Percentiles rank a stretch among this genome's conserved stretches.
phyloP scores from a whole-genome alignment of 2,888 invertebrate genomes.

The Idaea biselata region DNA sequence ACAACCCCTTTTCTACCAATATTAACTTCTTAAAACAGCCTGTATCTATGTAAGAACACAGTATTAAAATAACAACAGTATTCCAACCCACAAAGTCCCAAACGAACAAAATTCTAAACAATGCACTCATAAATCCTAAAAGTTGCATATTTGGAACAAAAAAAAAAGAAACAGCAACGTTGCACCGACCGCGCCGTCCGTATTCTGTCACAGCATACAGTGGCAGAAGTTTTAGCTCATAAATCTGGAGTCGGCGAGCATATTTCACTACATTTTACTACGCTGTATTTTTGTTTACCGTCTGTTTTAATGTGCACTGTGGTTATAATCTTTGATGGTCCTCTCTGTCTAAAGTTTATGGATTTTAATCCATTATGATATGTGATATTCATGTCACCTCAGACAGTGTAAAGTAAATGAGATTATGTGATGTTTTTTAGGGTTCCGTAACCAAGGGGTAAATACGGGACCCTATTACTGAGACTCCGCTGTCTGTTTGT shows the following conservation, averaged over 20 bases:
- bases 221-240: constrained; percentile 11
- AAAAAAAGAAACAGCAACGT: constrained; percentile 11
- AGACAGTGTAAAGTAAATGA: background rate
- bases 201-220: background rate
- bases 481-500: too few species aligned
- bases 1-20: too few species aligned
- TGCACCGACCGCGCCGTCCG: background rate
- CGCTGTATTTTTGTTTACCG: constrained; percentile 26
- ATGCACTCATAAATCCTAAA: constrained; percentile 13
- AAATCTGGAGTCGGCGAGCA: constrained; percentile 28
- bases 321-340: constrained; percentile 11
- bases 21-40: too few species aligned
- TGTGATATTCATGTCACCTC: background rate
- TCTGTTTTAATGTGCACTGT: constrained; percentile 8
- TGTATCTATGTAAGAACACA: background rate
- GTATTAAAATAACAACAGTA: background rate
- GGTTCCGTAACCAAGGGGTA: too few species aligned
- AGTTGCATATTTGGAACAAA: constrained; percentile 5
- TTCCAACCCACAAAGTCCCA: too few species aligned
- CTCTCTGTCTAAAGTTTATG: background rate
- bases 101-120: background rate
- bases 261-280: constrained; percentile 27
- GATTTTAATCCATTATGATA: background rate
- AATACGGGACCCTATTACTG: too few species aligned
- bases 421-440: background rate